Conservation (phyloP, 2,888 invertebrate species). For the Chymomyza amoena region DNA sequence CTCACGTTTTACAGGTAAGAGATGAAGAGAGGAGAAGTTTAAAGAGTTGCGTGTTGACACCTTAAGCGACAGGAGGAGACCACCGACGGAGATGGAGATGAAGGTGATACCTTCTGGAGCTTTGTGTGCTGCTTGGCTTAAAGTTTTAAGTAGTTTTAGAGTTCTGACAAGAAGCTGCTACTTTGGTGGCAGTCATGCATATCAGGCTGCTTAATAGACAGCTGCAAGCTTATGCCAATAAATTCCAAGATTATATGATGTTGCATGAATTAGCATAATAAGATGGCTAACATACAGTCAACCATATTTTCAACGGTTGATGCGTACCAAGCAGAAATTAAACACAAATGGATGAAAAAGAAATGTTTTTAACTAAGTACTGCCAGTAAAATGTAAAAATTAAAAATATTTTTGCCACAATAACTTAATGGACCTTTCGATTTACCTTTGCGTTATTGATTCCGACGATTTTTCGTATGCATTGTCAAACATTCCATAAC, state of each 20-base stretch:
- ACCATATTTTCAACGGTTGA: neutral
- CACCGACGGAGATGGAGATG: neutral
- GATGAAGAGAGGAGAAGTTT: neutral
- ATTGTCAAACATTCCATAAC: too few relatives aligned
- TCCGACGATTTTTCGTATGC: too few relatives aligned
- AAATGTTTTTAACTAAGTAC: too few relatives aligned
- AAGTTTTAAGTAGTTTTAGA: conserved; percentile 49
- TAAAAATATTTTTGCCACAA: too few relatives aligned
- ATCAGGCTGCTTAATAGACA: conserved; percentile 33
- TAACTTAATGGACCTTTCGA: too few relatives aligned
- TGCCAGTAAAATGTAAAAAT: too few relatives aligned
- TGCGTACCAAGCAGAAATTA: too few relatives aligned
- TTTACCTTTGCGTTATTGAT: too few relatives aligned
- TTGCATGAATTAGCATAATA: neutral
- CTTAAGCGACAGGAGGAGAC: conserved; percentile 27
- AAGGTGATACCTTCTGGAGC: neutral
- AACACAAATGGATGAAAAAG: too few relatives aligned
- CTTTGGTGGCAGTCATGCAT: conserved; percentile 15
- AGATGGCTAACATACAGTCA: neutral
- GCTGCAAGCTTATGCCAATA: neutral
- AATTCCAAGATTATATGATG: neutral
- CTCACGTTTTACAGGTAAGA: too few relatives aligned
- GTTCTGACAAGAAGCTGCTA: conserved; percentile 23
- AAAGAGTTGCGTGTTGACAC: conserved; percentile 30
- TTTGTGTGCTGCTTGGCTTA: conserved; percentile 12